Evolutionary conservation across 2,797 vertebrate species (phyloP).

Genomic region (Morelia viridis): DNA sequence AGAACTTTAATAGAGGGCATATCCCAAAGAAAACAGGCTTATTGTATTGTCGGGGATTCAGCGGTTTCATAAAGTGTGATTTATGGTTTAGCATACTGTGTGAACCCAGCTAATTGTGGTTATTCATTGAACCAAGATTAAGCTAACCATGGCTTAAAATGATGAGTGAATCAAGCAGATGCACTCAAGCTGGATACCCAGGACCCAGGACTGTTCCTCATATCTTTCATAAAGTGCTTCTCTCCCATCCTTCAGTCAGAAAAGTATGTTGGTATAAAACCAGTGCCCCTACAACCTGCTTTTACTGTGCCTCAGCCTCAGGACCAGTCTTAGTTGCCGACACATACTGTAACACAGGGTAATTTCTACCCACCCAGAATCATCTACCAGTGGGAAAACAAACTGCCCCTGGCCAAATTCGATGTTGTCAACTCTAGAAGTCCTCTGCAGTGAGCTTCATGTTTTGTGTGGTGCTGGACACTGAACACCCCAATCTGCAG

Average conservation of each 20-base stretch:
- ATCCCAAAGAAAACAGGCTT: neutral
- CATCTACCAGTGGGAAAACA: neutral
- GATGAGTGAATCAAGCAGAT: neutral
- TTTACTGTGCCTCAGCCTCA: neutral
- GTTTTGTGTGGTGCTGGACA: neutral
- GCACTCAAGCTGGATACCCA: neutral
- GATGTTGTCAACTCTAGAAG: neutral
- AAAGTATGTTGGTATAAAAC: neutral
- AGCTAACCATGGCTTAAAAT: neutral
- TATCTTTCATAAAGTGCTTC: neutral
- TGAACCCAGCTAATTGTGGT: neutral
- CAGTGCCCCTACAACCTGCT: neutral
- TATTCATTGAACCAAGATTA: neutral
- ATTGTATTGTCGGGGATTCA: neutral
- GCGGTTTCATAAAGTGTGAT: neutral
- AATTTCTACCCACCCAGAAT: neutral
- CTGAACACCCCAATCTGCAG: neutral
- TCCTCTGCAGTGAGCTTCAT: neutral
- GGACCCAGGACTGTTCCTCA: neutral
- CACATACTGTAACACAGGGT: no score
- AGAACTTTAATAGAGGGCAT: neutral
- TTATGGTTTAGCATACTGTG: neutral
- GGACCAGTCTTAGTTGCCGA: neutral
- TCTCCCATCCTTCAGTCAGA: neutral
- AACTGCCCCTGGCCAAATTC: neutral